Conservation (phyloP, 2,113 vertebrate genomes). For the Cyanoramphus novaezelandiae region DNA sequence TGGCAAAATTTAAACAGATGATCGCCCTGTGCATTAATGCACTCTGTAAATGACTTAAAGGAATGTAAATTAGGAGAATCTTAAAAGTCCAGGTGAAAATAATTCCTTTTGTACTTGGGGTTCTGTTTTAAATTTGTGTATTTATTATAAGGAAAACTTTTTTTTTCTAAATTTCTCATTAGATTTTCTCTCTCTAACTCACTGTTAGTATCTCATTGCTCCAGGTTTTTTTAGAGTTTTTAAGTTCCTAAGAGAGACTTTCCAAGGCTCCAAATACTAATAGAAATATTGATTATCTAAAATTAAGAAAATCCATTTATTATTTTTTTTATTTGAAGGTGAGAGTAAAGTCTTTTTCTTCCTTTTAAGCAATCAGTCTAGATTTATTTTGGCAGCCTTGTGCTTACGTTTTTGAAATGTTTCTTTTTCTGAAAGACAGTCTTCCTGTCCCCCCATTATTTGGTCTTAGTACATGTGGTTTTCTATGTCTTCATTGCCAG, state of each 20-base stretch:
- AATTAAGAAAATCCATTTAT: not conserved
- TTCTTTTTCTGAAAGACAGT: not conserved
- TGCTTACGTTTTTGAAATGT: not conserved
- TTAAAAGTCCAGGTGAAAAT: not conserved
- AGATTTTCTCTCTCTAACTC: not conserved
- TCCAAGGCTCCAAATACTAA: not conserved
- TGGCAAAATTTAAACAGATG: not conserved
- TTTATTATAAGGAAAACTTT: accelerated
- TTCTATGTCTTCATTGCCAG: not conserved
- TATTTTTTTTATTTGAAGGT: not conserved
- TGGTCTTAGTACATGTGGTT: not conserved
- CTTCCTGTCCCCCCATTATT: not conserved
- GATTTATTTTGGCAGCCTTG: not conserved
- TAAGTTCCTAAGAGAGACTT: not conserved
- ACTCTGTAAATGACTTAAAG: not conserved
- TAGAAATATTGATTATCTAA: not conserved
- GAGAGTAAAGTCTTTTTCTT: not conserved
- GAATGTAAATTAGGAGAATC: not conserved
- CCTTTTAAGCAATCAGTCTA: not conserved
- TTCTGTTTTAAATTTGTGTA: not conserved
- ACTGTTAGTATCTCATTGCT: not conserved
- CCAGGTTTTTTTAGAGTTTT: not conserved
- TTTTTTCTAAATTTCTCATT: not conserved
- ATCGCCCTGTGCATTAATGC: not conserved
- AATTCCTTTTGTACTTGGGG: not conserved